Evolutionary conservation across 2,113 vertebrate genomes (phyloP), one percentile per base, ranked within the genome.

Genomic region (Notothenia coriiceps): DNA sequence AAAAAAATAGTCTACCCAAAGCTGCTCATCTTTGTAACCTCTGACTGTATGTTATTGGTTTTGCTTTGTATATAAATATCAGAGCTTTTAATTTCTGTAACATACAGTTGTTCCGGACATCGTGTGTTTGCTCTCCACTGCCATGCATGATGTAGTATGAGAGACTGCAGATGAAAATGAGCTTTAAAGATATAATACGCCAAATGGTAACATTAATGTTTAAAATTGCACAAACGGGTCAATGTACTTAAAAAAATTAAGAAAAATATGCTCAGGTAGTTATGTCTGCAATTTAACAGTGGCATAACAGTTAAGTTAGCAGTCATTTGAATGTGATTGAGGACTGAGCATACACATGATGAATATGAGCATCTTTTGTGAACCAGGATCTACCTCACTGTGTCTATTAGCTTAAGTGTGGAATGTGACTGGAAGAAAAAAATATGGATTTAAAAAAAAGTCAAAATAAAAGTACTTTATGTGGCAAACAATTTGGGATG

Each of bases 281-380:
- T 15, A 47, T 47, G 9, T 8, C 20, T 3, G 15, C 2, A 6
- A 11, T 14, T 69, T 60, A 61, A 18, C n/a, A 29, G 43, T 2
- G 17, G 40, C 40, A 55, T n/a, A 17, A 20, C 40, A 56, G 52
- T 46, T 46, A 29, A 29, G 13, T 35, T 52, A 44, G n/a, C 10
- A n/a, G 3, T 33, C 43, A 6, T 33, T 33, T 54, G 17, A 47
- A 13, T 54, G 25, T 49, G 35, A 40, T 40, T 40, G 35, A 40
- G 35, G 35, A 40, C 35, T 40, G 49, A 20, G 29, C 46, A 17
- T 29, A 43, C 17, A 54, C 5, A 4, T 65, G 25, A 73, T 55
- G 56, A n/a, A 67, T 56, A 43, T 29, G 56, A 68, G 40, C 63
- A 43, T 52, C 25, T 77, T 55, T 12, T 61, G 15, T 15, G 61